Conservation (phyloP, 1,140 invertebrate genomes). For the Scaptodrosophila lebanonensis region DNA sequence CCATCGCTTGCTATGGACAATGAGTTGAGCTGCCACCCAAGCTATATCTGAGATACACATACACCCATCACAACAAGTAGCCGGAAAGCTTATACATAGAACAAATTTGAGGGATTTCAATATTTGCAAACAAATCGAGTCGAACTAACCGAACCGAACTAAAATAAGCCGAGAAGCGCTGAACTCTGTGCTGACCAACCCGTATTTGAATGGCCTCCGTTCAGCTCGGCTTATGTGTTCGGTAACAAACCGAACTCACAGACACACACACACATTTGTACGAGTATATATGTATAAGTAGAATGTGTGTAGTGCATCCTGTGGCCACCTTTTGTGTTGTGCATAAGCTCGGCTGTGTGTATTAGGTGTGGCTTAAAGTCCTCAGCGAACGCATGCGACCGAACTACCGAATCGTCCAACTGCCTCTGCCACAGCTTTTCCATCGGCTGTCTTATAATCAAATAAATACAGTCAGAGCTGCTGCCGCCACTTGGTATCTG, state of each 20-base stretch:
- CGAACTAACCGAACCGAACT: conserved; percentile 26
- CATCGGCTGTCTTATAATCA: conserved; percentile 43
- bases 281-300: conserved; percentile 22
- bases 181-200: too few relatives aligned
- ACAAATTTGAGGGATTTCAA: conserved; percentile 74
- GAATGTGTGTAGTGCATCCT: conserved; percentile 9
- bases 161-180: background rate
- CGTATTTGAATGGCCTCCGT: too few relatives aligned
- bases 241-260: background rate
- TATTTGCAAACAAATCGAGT: conserved; percentile 58
- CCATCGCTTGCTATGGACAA: background rate
- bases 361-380: conserved; percentile 72
- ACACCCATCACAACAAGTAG: background rate
- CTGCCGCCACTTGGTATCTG: background rate
- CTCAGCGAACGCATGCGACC: conserved; percentile 45
- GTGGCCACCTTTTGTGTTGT: conserved; percentile 59
- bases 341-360: conserved; percentile 51
- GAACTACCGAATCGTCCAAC: background rate
- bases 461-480: conserved; percentile 46
- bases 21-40: background rate
- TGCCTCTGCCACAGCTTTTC: background rate
- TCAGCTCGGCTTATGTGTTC: conserved; percentile 17
- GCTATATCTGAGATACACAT: background rate
- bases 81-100: background rate
- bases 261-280: too few relatives aligned